Base-by-base conservation (phyloP, 2,888 invertebrate species). In the Leucophora obtusa region DNA sequence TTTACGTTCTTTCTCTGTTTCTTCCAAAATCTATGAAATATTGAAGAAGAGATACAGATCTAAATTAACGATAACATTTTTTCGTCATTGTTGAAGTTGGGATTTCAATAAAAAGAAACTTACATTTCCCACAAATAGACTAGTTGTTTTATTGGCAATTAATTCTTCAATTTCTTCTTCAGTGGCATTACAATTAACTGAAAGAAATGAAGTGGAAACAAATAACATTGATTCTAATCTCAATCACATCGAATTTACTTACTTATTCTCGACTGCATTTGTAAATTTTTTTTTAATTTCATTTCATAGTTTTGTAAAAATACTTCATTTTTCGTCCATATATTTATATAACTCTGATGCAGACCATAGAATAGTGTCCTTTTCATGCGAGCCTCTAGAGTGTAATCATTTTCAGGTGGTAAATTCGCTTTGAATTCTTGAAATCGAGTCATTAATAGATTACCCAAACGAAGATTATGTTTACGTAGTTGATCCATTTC, bases 61-160 rank as follows among this genome's bases (percentile, higher is more conserved):
- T 75, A 70, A 65, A 73, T 72, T 79, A 79, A 72, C 63, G 69
- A 68, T 59, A 78, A 77, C n/a, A 72, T 51, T 43, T 47, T 56
- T 5, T 66, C 35, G 58, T 69, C 63, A 71, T 50, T 54, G 21
- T 54, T 9, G 15, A 60, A 50, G 47, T 9, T 15, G 38, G 9
- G 4, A 58, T 53, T 70, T 63, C 38, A 18, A 28, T 58, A 14
- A 50, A 60, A 2, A 0, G 5, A 0, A 53, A 86, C 87, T 87
- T 85, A 91, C 91, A 88, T 91, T 91, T 70, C 89, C 90, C 28
- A 89, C 89, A 85, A 91, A 91, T 43, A 91, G 85, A 77, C 89
- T 90, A 38, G 89, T 89, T 47, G 87, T 87, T 80, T 89, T 90
- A 83, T 88, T 90, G 24, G 89, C 88, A 71, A 91, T 86, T 75